These are phyloP conservation scores for Apoderus coryli DNA, from an alignment of 2,888 invertebrate genomes.

Conservation along the genomic window DNA sequence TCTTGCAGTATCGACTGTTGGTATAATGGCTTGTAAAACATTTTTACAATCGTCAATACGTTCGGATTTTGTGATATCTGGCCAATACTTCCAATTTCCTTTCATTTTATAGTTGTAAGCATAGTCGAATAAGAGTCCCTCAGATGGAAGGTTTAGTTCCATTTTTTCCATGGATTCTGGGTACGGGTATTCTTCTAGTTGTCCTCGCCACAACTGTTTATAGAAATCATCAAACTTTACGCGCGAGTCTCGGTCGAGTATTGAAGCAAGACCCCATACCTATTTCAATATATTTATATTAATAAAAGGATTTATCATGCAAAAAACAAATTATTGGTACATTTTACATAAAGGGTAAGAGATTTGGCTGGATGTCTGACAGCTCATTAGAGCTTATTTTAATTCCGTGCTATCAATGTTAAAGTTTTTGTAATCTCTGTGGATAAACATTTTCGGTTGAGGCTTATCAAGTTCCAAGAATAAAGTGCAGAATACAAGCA, in stretches of 20 bases:
- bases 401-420: too few species aligned
- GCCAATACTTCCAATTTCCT: conserved; percentile 80
- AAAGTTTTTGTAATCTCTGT: too few species aligned
- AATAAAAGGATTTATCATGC: too few species aligned
- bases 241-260: conserved; percentile 58
- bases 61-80: conserved; percentile 51
- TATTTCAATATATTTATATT: conserved; percentile 4
- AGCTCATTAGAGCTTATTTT: too few species aligned
- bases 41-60: conserved; percentile 51
- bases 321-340: too few species aligned
- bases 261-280: conserved; percentile 77
- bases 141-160: conserved; percentile 60
- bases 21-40: conserved; percentile 60
- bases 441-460: too few species aligned
- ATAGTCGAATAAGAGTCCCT: conserved; percentile 69
- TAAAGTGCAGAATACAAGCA: too few species aligned
- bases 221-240: conserved; percentile 49
- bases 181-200: conserved; percentile 35
- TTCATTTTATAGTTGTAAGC: conserved; percentile 61
- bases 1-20: conserved; percentile 75
- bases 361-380: too few species aligned
- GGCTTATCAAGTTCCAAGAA: too few species aligned
- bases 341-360: too few species aligned
- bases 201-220: conserved; percentile 38
- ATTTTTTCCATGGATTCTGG: conserved; percentile 49